Conservation (phyloP, 2,113 vertebrate species). For the Colinus virginianus region DNA sequence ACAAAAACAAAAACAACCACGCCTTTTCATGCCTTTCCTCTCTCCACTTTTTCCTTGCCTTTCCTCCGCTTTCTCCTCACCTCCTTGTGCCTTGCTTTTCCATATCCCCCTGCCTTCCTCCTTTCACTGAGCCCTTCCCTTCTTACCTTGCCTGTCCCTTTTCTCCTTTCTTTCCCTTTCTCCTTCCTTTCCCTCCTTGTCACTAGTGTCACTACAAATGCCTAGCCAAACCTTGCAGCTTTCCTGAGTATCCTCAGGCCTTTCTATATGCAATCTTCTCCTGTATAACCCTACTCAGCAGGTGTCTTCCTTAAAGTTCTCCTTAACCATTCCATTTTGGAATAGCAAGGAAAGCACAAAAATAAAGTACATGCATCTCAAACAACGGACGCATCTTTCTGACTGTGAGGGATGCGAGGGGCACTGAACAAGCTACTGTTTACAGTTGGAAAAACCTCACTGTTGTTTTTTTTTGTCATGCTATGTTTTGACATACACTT, state of each 20-base stretch:
- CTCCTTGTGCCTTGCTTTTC: too few relatives aligned
- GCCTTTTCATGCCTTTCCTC: too few relatives aligned
- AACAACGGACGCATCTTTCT: not conserved
- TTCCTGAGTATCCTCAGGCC: not conserved
- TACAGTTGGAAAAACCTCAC: not conserved
- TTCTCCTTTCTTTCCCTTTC: not conserved
- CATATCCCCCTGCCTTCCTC: too few relatives aligned
- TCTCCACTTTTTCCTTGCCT: too few relatives aligned
- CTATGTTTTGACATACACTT: too few relatives aligned
- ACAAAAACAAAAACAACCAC: not conserved
- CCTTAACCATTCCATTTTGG: not conserved
- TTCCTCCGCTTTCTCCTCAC: not conserved
- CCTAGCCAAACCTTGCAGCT: not conserved
- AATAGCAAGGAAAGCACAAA: not conserved
- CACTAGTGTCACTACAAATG: not conserved
- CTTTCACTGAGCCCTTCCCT: too few relatives aligned
- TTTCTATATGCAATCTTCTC: not conserved
- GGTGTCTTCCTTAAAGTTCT: not conserved
- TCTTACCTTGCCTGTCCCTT: too few relatives aligned
- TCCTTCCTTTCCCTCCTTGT: not conserved
- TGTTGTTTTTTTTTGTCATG: accelerated
- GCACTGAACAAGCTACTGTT: not conserved
- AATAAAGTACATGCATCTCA: not conserved
- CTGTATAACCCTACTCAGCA: not conserved
- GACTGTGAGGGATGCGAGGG: not conserved